Conservation (phyloP, 2,797 vertebrate species). For the Spondyliosoma cantharus region DNA sequence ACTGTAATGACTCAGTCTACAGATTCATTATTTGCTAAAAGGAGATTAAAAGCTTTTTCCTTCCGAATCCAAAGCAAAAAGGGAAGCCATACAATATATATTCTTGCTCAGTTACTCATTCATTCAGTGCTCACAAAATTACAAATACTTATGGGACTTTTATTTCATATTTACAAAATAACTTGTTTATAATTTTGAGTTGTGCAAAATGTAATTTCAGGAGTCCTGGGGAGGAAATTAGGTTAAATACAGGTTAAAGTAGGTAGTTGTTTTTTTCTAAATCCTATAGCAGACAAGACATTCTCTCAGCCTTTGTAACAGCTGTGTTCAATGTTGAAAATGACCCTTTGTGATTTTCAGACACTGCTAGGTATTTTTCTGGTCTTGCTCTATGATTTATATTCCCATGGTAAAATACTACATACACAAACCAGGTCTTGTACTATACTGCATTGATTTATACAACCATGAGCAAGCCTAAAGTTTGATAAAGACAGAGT, state of each 20-base stretch:
- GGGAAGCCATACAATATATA: not conserved
- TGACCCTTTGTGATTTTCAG: not conserved
- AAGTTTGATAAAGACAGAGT: not conserved
- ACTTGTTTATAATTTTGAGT: not conserved
- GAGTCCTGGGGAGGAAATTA: not conserved
- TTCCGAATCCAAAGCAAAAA: constrained; percentile 10
- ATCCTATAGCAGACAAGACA: not conserved
- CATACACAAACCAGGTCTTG: too few relatives aligned
- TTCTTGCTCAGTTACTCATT: not conserved
- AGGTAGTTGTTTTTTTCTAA: not conserved
- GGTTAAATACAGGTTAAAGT: not conserved
- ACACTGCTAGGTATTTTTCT: not conserved
- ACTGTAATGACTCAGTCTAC: not conserved
- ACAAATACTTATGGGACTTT: not conserved
- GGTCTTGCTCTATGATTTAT: not conserved
- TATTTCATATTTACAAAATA: not conserved
- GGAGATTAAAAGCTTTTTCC: not conserved
- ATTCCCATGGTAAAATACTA: too few relatives aligned
- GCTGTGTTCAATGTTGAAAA: constrained; percentile 1
- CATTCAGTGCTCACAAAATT: too few relatives aligned
- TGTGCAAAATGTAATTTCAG: not conserved
- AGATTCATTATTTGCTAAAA: not conserved
- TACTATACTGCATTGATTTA: too few relatives aligned
- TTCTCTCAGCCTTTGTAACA: not conserved
- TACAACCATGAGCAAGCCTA: not conserved